Base-by-base conservation (phyloP, 1,140 invertebrate species). In the Galleria mellonella region DNA sequence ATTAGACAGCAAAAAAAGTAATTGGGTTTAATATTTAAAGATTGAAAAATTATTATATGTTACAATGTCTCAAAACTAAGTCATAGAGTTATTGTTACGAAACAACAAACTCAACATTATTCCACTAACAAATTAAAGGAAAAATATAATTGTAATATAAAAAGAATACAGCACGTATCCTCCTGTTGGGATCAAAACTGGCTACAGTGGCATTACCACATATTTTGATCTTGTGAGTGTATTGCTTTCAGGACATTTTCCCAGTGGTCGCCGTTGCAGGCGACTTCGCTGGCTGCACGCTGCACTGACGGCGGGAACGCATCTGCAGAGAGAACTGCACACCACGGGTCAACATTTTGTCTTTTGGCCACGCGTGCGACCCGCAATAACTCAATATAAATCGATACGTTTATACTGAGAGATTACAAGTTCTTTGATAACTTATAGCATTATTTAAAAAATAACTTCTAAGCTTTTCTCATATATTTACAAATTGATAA, bases 311-410 rank as follows among this genome's bases (percentile, higher is more conserved):
- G 63, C 75, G 75, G 69, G 59, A 72, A 66, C 66, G 56, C 50
- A 87, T 84, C 86, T 87, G 86, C 60, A 75, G 86, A 87, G 72
- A 87, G 76, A 87, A 87, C 86, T 87, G 75, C 83, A 82, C 81
- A 85, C 82, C 70, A 83, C 84, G 74, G 54, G 76, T 87, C 83
- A 87, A 64, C 71, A 84, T 65, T 61, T 43, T 65, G 73, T 72
- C 72, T 63, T 52, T 51, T 29, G 51, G 54, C 55, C 57, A 52
- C 57, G 31, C 43, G 41, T 15, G 6, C 31, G 14, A 10, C 14
- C 36, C 36, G 23, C 35, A 31, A 23, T 23, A 41, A 40, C 38
- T 17, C 43, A 37, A 4, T 17, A n/a, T 14, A 6, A 35, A 14
- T 2, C 6, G 17, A 23, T 23, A 23, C n/a, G n/a, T 23, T 23